Evolutionary conservation across 2,888 invertebrate species (phyloP).

Genomic region (Coecobrya sp.): DNA sequence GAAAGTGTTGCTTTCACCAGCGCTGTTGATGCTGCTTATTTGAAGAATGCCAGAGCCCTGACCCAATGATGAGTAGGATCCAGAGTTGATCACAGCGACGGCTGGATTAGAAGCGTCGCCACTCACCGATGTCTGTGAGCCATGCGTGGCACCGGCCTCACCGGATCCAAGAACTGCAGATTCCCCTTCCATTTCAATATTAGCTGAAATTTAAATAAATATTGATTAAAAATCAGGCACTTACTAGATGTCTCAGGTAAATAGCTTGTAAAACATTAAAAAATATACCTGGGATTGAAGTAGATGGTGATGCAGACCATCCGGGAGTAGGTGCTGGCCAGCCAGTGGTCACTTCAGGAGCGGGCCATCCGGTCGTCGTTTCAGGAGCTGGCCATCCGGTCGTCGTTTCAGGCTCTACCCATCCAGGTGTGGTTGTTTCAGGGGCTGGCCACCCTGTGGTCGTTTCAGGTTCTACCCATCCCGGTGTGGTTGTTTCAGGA

Average conservation of each 20-base stretch:
- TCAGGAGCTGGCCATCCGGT: too few relatives aligned
- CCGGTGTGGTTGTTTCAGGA: not conserved
- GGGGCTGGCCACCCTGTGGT: constrained; percentile 35
- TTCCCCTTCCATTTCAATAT: constrained; percentile 63
- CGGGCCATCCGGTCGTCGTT: too few relatives aligned
- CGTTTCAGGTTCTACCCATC: not conserved
- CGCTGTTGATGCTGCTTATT: constrained; percentile 37
- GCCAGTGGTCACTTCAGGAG: too few relatives aligned
- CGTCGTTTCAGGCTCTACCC: too few relatives aligned
- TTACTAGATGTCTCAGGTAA: too few relatives aligned
- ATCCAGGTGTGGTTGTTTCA: not conserved
- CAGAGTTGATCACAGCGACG: constrained; percentile 6
- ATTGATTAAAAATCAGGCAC: not conserved
- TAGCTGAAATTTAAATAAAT: constrained; percentile 14
- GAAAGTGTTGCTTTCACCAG: constrained; percentile 56
- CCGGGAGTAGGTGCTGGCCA: too few relatives aligned
- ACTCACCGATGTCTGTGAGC: constrained; percentile 14
- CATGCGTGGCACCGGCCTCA: constrained; percentile 63
- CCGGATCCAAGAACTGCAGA: constrained; percentile 51
- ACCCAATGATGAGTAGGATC: constrained; percentile 32
- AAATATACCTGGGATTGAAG: not conserved
- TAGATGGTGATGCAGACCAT: not conserved
- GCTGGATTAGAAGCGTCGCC: constrained; percentile 59
- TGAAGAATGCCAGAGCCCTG: constrained; percentile 58
- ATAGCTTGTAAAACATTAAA: too few relatives aligned